These are phyloP conservation scores for Diadophis punctatus DNA, from an alignment of 2,113 vertebrate genomes.

Conservation along the genomic window DNA sequence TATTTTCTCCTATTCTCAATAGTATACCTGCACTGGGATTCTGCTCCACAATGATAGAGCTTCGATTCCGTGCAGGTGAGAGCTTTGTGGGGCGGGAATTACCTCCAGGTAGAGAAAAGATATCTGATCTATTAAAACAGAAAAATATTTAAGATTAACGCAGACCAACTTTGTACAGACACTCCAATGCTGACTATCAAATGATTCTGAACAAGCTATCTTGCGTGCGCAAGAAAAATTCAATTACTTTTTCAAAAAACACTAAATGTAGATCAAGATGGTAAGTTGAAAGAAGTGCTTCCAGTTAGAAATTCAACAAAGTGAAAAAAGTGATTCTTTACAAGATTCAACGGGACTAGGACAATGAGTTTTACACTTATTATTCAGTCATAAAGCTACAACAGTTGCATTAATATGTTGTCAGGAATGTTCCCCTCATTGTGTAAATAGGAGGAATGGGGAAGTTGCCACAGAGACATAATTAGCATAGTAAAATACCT, in stretches of 20 bases:
- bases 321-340: background rate
- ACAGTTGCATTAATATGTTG: background rate
- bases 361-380: background rate
- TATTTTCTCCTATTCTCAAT: accelerated
- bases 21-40: conserved; percentile 72
- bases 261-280: background rate
- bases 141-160: conserved; percentile 19
- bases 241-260: background rate
- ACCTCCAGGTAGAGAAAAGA: conserved; percentile 68
- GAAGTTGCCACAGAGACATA: background rate
- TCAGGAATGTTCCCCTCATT: background rate
- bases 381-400: background rate
- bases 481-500: background rate
- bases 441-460: background rate
- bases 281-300: too few species aligned
- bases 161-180: accelerated
- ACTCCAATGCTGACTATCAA: background rate
- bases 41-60: conserved; percentile 59
- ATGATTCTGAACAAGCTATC: background rate
- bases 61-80: conserved; percentile 68
- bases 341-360: background rate
- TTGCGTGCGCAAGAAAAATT: background rate
- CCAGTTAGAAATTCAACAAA: background rate
- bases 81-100: conserved; percentile 66
- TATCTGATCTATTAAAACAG: conserved; percentile 72